A percentile compares a stretch with the other conserved stretches of the same genome.
phyloP scores from a whole-genome alignment of 2,113 vertebrate genomes.

The Etia nguti region DNA sequence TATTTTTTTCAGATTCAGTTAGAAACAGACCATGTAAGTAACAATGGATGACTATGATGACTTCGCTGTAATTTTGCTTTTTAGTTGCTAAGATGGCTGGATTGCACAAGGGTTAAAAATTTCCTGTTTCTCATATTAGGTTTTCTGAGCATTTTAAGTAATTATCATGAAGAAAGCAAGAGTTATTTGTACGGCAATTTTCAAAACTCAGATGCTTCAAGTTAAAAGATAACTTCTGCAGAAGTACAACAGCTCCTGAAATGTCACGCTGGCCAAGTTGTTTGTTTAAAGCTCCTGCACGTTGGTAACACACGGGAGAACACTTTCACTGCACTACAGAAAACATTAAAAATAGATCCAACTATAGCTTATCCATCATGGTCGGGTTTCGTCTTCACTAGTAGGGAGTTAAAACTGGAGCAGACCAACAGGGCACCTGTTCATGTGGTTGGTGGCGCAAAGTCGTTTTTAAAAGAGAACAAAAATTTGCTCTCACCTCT shows the following conservation, averaged over 20 bases:
- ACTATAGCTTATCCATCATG: neutral
- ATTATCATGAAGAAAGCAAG: neutral
- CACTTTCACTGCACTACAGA: neutral
- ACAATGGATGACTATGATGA: neutral
- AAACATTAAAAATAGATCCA: neutral
- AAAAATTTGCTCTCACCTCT: neutral
- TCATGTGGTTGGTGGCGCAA: neutral
- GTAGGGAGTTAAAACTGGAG: neutral
- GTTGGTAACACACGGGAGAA: neutral
- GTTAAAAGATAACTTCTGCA: neutral
- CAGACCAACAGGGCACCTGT: neutral
- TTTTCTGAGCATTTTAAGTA: neutral
- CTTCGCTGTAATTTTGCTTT: neutral
- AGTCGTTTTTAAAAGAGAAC: neutral
- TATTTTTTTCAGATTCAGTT: neutral
- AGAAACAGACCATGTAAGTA: neutral
- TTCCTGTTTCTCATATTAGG: neutral
- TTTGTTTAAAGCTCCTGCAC: neutral
- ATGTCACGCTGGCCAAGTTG: neutral
- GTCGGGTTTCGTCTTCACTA: neutral
- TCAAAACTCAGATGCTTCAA: neutral
- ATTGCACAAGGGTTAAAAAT: neutral
- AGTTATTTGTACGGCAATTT: neutral
- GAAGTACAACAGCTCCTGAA: neutral
- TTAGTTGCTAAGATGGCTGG: neutral